Conservation (phyloP, 1,140 invertebrate genomes). For the Odontomachus brunneus region DNA sequence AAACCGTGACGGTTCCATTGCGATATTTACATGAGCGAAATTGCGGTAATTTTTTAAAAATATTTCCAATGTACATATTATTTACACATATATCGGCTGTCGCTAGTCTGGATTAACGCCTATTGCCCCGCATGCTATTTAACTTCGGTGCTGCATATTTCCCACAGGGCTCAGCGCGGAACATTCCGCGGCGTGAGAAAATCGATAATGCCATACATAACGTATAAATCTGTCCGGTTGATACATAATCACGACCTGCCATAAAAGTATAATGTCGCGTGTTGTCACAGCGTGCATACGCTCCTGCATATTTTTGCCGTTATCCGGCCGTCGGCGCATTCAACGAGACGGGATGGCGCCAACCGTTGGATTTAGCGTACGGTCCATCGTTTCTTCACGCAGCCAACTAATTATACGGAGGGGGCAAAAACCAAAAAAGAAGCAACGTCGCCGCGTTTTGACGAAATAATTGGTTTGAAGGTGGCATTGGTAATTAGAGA, state of each 20-base stretch:
- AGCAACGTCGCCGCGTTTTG: background rate
- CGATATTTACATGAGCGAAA: background rate
- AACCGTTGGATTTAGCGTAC: conserved; percentile 33
- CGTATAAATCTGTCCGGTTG: conserved; percentile 74
- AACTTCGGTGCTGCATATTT: conserved; percentile 76
- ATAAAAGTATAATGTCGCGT: conserved; percentile 71
- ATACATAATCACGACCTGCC: conserved; percentile 75
- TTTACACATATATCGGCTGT: background rate
- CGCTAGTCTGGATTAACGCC: conserved; percentile 70
- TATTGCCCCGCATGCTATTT: conserved; percentile 70
- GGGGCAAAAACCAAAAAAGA: background rate
- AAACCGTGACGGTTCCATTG: background rate
- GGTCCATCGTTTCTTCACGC: conserved; percentile 49
- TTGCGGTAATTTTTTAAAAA: conserved; percentile 20
- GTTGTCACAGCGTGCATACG: conserved; percentile 47
- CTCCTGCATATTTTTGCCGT: conserved; percentile 61
- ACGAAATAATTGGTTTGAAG: background rate
- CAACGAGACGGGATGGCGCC: conserved; percentile 62
- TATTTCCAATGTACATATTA: conserved; percentile 3
- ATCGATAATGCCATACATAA: conserved; percentile 75
- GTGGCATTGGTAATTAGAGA: background rate
- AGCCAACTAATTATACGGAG: conserved; percentile 36
- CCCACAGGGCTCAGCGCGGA: conserved; percentile 73
- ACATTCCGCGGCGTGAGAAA: conserved; percentile 66
- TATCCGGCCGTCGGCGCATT: conserved; percentile 46